Evolutionary conservation across 1,140 invertebrate species (phyloP).

Genomic region (Drosophila cardini): DNA sequence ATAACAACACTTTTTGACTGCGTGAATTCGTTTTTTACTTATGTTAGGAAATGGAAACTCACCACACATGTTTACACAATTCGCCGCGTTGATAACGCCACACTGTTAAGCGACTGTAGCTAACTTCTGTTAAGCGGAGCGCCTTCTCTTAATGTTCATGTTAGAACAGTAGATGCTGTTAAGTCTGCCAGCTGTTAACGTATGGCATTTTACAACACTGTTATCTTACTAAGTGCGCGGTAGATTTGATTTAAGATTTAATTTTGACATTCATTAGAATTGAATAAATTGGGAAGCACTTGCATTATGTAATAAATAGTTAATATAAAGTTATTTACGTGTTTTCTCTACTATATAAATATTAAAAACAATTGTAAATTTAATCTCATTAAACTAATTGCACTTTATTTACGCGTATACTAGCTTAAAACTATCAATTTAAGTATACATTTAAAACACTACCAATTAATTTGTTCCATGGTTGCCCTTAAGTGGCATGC

Average conservation of each 20-base stretch:
- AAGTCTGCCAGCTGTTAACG: not conserved
- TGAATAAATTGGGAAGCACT: too few species aligned
- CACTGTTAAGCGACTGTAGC: not conserved
- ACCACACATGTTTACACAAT: conserved; percentile 1
- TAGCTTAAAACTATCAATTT: conserved; percentile 5
- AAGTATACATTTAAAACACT: conserved; percentile 38
- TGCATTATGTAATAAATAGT: too few species aligned
- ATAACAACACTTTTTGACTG: too few species aligned
- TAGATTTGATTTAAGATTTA: not conserved
- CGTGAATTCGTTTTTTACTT: too few species aligned
- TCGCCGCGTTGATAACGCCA: not conserved
- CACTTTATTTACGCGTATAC: conserved; percentile 58
- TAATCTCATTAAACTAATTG: conserved; percentile 54
- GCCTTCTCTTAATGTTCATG: not conserved
- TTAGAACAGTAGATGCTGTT: conserved; percentile 16
- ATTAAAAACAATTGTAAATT: not conserved
- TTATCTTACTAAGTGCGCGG: not conserved
- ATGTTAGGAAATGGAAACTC: not conserved
- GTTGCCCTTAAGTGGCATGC: conserved; percentile 14
- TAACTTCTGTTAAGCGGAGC: not conserved
- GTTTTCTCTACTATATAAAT: too few species aligned
- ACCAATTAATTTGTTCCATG: conserved; percentile 67
- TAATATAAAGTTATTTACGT: too few species aligned
- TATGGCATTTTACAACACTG: conserved; percentile 15
- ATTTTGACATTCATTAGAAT: not conserved